These are phyloP conservation scores for Leucoraja erinaceus DNA, from an alignment of 2,113 vertebrate genomes.

Conservation along the genomic window DNA sequence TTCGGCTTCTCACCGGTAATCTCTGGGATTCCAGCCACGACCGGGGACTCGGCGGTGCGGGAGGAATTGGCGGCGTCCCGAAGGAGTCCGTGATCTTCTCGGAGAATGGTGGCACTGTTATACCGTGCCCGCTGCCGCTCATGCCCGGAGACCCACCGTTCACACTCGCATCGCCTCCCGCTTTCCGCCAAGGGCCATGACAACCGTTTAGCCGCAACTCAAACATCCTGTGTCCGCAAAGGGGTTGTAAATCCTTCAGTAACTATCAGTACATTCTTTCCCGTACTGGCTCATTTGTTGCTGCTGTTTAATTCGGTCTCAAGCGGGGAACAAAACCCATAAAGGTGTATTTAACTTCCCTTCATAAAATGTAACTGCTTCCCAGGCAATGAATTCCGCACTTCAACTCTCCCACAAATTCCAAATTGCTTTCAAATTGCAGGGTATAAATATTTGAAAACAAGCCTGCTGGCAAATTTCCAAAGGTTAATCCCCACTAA, in stretches of 20 bases:
- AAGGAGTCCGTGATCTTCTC: background rate
- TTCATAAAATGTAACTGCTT: slow-evolving; percentile 21
- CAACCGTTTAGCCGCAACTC: background rate
- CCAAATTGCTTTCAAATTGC: slow-evolving; percentile 11
- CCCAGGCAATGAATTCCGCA: slow-evolving; percentile 28
- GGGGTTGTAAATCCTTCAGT: background rate
- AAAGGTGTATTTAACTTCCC: slow-evolving; percentile 26
- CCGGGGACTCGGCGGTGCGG: background rate
- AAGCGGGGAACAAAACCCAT: background rate
- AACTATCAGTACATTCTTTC: background rate
- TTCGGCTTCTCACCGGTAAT: background rate
- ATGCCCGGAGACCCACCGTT: background rate
- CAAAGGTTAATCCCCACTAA: slow-evolving; percentile 36
- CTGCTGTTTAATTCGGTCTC: slow-evolving; percentile 18
- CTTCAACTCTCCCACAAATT: slow-evolving; percentile 35
- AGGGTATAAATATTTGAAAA: slow-evolving; percentile 14
- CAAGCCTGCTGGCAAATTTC: slow-evolving; percentile 14
- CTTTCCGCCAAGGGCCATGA: background rate
- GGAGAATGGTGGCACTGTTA: too few relatives aligned
- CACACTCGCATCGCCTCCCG: background rate
- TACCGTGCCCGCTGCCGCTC: too few relatives aligned
- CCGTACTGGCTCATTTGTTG: background rate
- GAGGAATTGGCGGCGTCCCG: background rate
- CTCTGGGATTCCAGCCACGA: background rate
- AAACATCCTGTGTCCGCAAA: background rate